Evolutionary conservation across 2,888 invertebrate genomes (phyloP), one percentile per base, ranked within the genome.

Genomic region (Lithosia quadra): DNA sequence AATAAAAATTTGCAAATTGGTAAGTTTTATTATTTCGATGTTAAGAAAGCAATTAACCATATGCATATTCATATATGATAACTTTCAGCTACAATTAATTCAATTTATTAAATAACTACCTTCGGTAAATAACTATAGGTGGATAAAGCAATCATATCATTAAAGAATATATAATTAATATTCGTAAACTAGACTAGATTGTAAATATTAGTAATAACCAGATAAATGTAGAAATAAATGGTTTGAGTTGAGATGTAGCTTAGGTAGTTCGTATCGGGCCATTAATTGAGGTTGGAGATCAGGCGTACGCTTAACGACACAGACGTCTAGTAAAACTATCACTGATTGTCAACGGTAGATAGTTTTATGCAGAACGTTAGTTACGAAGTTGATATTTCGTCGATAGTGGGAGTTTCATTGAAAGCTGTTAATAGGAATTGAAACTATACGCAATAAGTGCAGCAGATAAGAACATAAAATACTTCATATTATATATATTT

Each of bases 231-330:
- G 66, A 77, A 82, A 83, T 82, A 79, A 79, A 82, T 83, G 77
- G 77, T 71, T 75, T 70, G 67, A 74, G 78, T 83, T 78, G 76
- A 81, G 77, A 56, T 3, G 55, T 67, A 65, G 65, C 64, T 58
- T 68, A 74, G 75, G 68, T 72, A 65, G 77, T 77, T 82, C 79
- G 79, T 79, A 84, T 78, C 81, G 75, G 67, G 67, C 70, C 67
- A 81, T 84, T 84, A 84, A 84, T 85, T 85, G 81, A 79, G 85
- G 84, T 84, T 78, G 74, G 24, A 69, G 84, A 85, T 85, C 79
- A 74, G 60, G 61, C 71, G 82, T 56, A 24, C 13, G 82, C 83
- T 78, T 78, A 77, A 69, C 60, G 75, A 74, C 77, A 72, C 61
- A 81, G 79, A 81, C 77, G 71, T 74, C 70, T 58, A 60, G 73